A percentile compares a stretch with the other conserved stretches of the same genome.
Conservation (phyloP, 2,113 vertebrate species). For the Istiophorus platypterus region DNA sequence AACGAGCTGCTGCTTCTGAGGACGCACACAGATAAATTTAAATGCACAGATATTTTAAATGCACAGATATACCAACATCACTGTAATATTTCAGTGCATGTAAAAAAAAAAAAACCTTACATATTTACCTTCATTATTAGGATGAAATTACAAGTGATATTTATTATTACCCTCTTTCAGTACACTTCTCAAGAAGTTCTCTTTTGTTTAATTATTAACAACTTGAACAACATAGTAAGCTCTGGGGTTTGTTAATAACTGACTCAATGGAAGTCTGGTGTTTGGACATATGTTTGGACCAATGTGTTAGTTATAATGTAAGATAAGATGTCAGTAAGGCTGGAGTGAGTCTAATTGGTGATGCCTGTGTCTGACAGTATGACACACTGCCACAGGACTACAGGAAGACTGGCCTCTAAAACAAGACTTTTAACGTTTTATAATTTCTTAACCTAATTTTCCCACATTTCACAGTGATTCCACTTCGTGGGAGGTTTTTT, state of each 20-base stretch:
- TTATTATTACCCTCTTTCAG: not conserved
- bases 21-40: constrained; percentile 20
- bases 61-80: no score
- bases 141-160: not conserved
- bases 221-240: not conserved
- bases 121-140: not conserved
- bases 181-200: not conserved
- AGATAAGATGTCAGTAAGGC: no score
- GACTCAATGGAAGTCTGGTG: not conserved
- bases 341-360: no score
- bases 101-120: not conserved
- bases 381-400: not conserved
- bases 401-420: not conserved
- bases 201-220: not conserved
- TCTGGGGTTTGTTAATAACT: not conserved
- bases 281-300: no score
- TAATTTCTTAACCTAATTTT: not conserved
- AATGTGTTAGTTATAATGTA: no score
- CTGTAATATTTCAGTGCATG: not conserved
- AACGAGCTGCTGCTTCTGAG: constrained; percentile 86
- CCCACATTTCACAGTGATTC: not conserved
- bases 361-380: not conserved
- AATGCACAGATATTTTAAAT: not conserved
- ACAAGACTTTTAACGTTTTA: not conserved
- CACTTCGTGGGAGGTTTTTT: not conserved